Evolutionary conservation across 2,113 vertebrate genomes (phyloP), one percentile per base, ranked within the genome.

Genomic region (Hoplias malabaricus): DNA sequence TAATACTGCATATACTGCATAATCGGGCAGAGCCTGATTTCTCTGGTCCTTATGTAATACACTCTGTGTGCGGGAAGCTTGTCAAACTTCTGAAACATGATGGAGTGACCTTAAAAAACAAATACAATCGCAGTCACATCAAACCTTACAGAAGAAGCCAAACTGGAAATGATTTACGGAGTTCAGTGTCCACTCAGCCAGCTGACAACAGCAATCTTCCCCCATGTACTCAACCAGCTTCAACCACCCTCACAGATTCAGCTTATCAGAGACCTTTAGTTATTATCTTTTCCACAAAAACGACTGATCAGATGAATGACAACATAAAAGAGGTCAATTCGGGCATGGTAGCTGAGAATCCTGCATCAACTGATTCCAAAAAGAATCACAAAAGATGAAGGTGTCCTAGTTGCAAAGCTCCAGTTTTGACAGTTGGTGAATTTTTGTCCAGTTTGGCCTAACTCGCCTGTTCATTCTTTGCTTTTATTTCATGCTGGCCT

Each of bases 21-120:
- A n/a, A n/a, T n/a, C n/a, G n/a, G n/a, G n/a, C n/a, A n/a, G 71
- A 80, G 46, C 57, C 68, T 3, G 67, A 79, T 36, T 84, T 81
- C 42, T 77, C 69, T 54, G 79, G 68, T 38, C 73, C 73, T 9
- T 80, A 80, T 40, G 10, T 63, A 21, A 82, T 80, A 61, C 5
- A 56, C 19, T n/a, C 54, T 10, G 25, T 77, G 13, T 29, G 72
- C 21, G 40, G 81, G 21, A 82, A 75, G 50, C 48, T 80, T 59
- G 56, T 75, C 21, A 81, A 61, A 54, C 40, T 62, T 14, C 54
- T 12, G 16, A 74, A 54, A 8, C 14, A 7, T 11, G 48, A 57
- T 19, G 59, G 69, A 16, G 11, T n/a, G 14, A 72, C 40, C 16
- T 36, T 79, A 46, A 79, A 63, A 65, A 73, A 34, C 5, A 70